Conservation (phyloP, 2,113 vertebrate genomes). For the Dipodomys merriami region DNA sequence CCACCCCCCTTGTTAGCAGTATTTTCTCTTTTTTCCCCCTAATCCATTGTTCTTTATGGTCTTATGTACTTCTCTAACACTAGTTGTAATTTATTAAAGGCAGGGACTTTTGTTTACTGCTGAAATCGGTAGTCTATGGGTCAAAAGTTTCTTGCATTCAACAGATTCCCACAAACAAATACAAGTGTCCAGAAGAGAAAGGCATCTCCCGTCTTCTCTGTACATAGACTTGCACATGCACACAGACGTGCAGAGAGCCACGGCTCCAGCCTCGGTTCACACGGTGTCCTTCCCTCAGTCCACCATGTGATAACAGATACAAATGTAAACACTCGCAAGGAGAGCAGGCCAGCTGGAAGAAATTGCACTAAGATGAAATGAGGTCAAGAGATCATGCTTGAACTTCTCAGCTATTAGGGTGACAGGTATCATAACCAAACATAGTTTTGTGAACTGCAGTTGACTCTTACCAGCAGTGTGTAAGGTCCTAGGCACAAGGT, state of each 20-base stretch:
- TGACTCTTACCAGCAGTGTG: neutral
- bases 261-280: neutral
- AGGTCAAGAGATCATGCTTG: accelerated
- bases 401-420: neutral
- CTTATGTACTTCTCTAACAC: neutral
- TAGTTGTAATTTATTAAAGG: neutral
- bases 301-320: neutral
- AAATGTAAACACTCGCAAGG: neutral
- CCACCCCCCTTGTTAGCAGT: too few relatives aligned
- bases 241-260: neutral
- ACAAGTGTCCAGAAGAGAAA: neutral
- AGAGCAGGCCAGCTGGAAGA: neutral
- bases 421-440: accelerated
- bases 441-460: neutral
- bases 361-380: too few relatives aligned
- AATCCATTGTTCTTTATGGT: neutral
- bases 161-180: too few relatives aligned
- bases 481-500: neutral
- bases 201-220: neutral
- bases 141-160: too few relatives aligned
- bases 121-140: neutral
- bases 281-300: neutral
- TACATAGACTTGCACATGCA: accelerated
- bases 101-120: neutral
- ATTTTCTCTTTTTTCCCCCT: neutral